A percentile compares a stretch with the other conserved stretches of the same genome.
Evolutionary conservation across 2,797 vertebrate genomes (phyloP).

Genomic region (Podarcis siculus): DNA sequence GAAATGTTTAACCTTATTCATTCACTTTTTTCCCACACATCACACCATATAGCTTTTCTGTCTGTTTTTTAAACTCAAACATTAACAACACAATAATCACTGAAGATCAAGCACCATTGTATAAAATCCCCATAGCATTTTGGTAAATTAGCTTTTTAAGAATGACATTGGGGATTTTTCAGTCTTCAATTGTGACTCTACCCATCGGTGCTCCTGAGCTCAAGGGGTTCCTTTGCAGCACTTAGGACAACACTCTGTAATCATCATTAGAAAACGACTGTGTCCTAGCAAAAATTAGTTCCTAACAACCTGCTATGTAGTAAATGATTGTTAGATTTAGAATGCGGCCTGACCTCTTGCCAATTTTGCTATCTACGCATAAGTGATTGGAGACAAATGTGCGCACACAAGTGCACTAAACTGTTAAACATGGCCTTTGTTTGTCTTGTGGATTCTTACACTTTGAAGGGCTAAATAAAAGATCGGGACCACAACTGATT

Average conservation of each 20-base stretch:
- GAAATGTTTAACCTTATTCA: neutral
- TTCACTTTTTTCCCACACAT: neutral
- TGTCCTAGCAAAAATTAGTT: constrained; percentile 10
- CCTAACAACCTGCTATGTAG: constrained; percentile 34
- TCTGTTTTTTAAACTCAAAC: neutral
- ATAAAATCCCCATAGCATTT: neutral
- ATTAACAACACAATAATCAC: neutral
- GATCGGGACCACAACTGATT: neutral
- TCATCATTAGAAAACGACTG: constrained; percentile 33
- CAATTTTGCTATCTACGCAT: constrained; percentile 35
- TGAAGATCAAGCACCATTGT: neutral
- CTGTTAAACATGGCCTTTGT: constrained; percentile 45
- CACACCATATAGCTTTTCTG: neutral
- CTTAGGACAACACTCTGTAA: constrained; percentile 1
- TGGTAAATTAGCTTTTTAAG: neutral
- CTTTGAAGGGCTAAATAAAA: constrained; percentile 46
- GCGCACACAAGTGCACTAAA: constrained; percentile 36
- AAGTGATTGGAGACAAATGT: constrained; percentile 32
- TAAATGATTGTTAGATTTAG: constrained; percentile 35
- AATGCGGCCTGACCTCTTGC: constrained; percentile 15
- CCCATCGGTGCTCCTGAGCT: neutral
- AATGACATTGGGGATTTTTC: neutral
- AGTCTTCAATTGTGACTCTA: neutral
- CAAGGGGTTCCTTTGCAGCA: neutral
- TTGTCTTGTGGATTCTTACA: neutral